Conservation (phyloP, 2,888 invertebrate genomes). For the Chymomyza procnemis region DNA sequence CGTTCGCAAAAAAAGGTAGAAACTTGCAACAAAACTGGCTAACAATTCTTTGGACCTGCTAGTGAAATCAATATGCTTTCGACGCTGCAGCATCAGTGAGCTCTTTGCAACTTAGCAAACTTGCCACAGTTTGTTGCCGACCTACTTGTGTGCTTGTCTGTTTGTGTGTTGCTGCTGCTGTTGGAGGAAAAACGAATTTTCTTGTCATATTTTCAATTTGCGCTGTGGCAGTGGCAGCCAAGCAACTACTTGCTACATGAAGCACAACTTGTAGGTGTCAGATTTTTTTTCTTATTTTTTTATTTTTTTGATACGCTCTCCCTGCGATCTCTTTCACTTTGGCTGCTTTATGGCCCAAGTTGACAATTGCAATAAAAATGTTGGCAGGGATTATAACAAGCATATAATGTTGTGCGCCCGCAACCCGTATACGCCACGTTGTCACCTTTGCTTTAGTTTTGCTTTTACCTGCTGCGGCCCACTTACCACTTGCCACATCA, state of each 20-base stretch:
- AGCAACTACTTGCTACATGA: background rate
- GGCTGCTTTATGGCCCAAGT: slow-evolving; percentile 67
- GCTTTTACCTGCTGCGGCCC: slow-evolving; percentile 21
- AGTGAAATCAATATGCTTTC: slow-evolving; percentile 69
- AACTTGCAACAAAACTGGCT: background rate
- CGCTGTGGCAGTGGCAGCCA: slow-evolving; percentile 41
- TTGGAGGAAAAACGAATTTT: slow-evolving; percentile 63
- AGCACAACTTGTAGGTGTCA: slow-evolving; percentile 52
- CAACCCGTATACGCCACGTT: background rate
- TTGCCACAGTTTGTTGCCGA: slow-evolving; percentile 57
- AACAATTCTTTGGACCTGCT: slow-evolving; percentile 23
- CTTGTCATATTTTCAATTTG: slow-evolving; percentile 74
- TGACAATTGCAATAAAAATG: slow-evolving; percentile 74
- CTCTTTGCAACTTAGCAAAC: slow-evolving; percentile 62
- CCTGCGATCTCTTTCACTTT: background rate
- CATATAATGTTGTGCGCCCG: slow-evolving; percentile 56
- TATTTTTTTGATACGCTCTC: no score
- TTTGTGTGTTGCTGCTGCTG: background rate
- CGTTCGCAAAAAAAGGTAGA: slow-evolving; percentile 64
- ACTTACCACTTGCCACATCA: slow-evolving; percentile 50
- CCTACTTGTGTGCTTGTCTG: slow-evolving; percentile 51
- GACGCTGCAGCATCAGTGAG: slow-evolving; percentile 43
- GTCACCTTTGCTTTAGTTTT: slow-evolving; percentile 21
- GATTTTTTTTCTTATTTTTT: slow-evolving; percentile 28
- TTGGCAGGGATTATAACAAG: slow-evolving; percentile 73